Percentiles rank a stretch among this genome's conserved stretches.
phyloP scores from a whole-genome alignment of 2,113 vertebrate genomes.

The Speoplatyrhinus poulsoni region DNA sequence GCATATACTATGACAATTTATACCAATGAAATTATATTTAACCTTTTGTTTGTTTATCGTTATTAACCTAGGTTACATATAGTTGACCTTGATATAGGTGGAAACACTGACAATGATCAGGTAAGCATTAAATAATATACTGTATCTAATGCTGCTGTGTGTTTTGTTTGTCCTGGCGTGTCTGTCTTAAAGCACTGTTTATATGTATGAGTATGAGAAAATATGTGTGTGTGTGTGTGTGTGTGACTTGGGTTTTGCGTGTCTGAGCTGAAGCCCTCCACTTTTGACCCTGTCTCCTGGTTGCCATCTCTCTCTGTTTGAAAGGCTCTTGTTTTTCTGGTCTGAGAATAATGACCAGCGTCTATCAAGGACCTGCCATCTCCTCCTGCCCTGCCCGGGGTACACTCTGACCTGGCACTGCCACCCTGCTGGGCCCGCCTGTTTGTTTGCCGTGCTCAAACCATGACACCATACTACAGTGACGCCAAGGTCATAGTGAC shows the following conservation, averaged over 20 bases:
- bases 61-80: no score
- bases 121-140: no score
- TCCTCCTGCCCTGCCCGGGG: constrained; percentile 50
- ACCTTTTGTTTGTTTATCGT: no score
- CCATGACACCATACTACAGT: constrained; percentile 64
- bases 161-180: no score
- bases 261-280: constrained; percentile 36
- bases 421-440: constrained; percentile 63
- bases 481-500: constrained; percentile 62
- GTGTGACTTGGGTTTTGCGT: background rate
- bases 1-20: no score
- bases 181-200: background rate
- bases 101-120: no score
- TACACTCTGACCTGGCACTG: constrained; percentile 64
- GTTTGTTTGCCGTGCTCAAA: constrained; percentile 72
- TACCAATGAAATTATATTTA: no score
- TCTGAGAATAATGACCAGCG: constrained; percentile 71
- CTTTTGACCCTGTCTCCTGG: constrained; percentile 51
- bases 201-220: background rate
- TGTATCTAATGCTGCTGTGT: no score
- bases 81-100: no score
- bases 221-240: background rate
- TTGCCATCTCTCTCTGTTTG: constrained; percentile 55
- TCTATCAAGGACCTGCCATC: constrained; percentile 68
- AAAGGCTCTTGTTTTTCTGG: constrained; percentile 54